Evolutionary conservation across 2,888 invertebrate species (phyloP).

Genomic region (Orchesella flavescens): DNA sequence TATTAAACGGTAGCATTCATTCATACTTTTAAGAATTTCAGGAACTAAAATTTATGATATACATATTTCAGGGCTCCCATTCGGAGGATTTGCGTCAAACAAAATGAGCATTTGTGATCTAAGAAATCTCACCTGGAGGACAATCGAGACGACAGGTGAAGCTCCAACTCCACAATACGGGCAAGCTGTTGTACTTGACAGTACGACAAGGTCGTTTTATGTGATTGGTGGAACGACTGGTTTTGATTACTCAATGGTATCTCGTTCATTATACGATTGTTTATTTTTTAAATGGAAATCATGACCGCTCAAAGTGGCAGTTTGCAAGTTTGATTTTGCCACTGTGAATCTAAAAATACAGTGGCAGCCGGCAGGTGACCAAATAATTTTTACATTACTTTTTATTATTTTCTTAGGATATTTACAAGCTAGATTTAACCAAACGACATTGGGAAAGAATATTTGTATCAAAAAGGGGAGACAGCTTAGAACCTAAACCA

Average conservation of each 20-base stretch:
- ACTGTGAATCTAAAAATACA: too few species aligned
- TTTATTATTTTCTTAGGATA: conserved; percentile 72
- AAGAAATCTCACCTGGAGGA: conserved; percentile 77
- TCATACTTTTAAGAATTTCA: neutral
- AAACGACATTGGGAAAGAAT: conserved; percentile 85
- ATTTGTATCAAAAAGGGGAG: conserved; percentile 81
- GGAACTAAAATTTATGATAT: neutral
- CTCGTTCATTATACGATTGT: conserved; percentile 73
- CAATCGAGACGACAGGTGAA: conserved; percentile 81
- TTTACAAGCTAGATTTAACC: conserved; percentile 86
- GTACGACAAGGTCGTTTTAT: conserved; percentile 81
- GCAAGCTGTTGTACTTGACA: conserved; percentile 76
- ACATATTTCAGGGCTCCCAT: conserved; percentile 83
- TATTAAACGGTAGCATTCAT: neutral
- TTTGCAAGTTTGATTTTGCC: too few species aligned
- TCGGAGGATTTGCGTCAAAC: conserved; percentile 89
- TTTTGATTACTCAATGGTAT: conserved; percentile 86
- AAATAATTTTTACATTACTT: neutral
- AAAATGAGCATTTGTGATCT: conserved; percentile 82
- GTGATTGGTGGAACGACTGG: conserved; percentile 95
- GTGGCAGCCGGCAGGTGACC: too few species aligned
- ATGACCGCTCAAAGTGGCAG: too few species aligned
- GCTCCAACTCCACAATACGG: conserved; percentile 90
- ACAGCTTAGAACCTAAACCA: conserved; percentile 66
- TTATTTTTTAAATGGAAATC: too few species aligned